Evolutionary conservation across 2,888 invertebrate genomes (phyloP).

Genomic region (Aporophyla nigra): DNA sequence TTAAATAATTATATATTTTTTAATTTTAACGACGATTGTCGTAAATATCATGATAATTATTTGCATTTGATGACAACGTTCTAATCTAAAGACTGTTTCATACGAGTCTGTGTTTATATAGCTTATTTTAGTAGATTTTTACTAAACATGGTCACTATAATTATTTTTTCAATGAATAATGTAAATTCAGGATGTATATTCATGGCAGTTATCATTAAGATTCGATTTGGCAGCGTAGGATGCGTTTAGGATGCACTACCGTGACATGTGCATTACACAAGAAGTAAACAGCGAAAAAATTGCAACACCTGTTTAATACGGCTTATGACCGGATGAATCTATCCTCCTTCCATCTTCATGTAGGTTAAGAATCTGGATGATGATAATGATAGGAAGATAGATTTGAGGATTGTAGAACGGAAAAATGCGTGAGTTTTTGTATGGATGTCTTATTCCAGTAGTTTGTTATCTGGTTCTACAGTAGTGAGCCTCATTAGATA

Average conservation of each 20-base stretch:
- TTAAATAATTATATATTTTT: background rate
- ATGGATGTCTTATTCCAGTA: background rate
- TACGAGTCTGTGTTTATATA: background rate
- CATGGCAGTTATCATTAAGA: constrained; percentile 32
- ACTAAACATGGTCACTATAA: background rate
- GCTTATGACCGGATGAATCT: background rate
- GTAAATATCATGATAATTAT: constrained; percentile 4
- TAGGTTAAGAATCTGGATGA: background rate
- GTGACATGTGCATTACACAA: constrained; percentile 1
- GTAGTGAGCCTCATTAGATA: too few species aligned
- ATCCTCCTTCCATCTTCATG: too few species aligned
- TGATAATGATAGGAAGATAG: background rate
- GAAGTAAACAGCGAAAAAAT: too few species aligned
- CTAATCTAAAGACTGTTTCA: background rate
- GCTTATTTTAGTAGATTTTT: background rate
- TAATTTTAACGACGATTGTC: background rate
- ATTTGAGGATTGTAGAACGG: background rate
- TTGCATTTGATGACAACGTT: background rate
- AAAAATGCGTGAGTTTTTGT: background rate
- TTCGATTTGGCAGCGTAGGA: constrained; percentile 10
- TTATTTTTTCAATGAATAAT: constrained; percentile 27
- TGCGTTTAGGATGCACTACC: background rate
- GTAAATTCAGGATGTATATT: constrained; percentile 9
- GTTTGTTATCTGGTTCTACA: background rate
- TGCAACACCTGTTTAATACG: background rate